Conservation (phyloP, 2,113 vertebrate species). For the Petroica traversi region DNA sequence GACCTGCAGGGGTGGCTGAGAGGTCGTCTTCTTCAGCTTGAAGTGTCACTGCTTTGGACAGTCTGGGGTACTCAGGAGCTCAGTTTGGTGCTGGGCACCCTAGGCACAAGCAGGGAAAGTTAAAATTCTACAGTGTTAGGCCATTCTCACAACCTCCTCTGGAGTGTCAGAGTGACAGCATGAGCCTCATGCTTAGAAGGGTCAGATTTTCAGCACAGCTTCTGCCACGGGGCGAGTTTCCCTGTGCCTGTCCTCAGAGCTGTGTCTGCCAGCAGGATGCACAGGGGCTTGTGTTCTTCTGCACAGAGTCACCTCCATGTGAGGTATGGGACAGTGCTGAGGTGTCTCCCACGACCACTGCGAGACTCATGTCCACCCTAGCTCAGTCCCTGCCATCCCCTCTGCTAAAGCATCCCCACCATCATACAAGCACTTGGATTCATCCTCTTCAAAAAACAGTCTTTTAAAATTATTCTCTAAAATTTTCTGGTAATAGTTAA, state of each 20-base stretch:
- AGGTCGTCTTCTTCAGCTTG: rapidly evolving
- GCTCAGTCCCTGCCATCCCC: background rate
- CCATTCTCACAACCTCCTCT: background rate
- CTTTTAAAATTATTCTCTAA: slow-evolving; percentile 43
- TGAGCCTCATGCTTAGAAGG: background rate
- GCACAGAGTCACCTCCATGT: rapidly evolving
- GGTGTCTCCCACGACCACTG: rapidly evolving
- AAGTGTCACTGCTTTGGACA: rapidly evolving
- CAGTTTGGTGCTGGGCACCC: rapidly evolving
- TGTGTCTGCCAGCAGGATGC: background rate
- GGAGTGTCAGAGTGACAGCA: rapidly evolving
- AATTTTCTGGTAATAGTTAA: slow-evolving; percentile 60
- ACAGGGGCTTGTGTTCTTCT: rapidly evolving
- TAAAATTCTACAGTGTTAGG: background rate
- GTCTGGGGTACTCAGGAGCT: background rate
- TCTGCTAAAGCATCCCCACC: background rate
- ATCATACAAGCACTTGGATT: slow-evolving; percentile 51
- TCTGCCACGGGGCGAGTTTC: rapidly evolving
- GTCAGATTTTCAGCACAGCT: background rate
- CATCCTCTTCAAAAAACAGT: background rate
- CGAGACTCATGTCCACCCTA: rapidly evolving
- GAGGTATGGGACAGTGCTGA: rapidly evolving
- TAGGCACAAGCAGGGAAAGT: background rate
- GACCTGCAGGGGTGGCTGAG: background rate
- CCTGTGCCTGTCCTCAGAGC: background rate